phyloP scores from a whole-genome alignment of 2,888 invertebrate species.

The Molorchus minor region DNA sequence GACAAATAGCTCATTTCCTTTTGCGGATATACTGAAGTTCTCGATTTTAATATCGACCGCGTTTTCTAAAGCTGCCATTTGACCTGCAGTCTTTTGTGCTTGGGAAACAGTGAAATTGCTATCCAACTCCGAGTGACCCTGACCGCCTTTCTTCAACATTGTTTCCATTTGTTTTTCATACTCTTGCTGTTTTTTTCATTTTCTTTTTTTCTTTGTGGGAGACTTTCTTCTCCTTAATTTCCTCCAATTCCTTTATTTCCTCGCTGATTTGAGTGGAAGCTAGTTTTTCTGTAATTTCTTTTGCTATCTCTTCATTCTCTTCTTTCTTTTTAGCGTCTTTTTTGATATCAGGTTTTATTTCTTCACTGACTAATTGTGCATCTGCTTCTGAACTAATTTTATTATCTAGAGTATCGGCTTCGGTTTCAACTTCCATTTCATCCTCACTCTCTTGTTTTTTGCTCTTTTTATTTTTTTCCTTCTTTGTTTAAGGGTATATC shows the following conservation, averaged over 20 bases:
- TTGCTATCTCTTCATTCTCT: constrained; percentile 19
- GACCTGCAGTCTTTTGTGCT: constrained; percentile 77
- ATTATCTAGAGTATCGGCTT: constrained; percentile 21
- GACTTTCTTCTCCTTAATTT: constrained; percentile 73
- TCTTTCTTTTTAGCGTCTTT: constrained; percentile 30
- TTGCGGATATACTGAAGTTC: constrained; percentile 96
- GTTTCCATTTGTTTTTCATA: constrained; percentile 88
- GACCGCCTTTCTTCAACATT: constrained; percentile 85
- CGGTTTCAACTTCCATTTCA: constrained; percentile 20
- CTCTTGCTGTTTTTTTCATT: constrained; percentile 86
- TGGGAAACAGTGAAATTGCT: constrained; percentile 96
- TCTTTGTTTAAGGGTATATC: constrained; percentile 19
- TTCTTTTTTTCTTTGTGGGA: constrained; percentile 94
- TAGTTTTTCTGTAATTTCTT: constrained; percentile 34
- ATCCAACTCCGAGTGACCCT: constrained; percentile 88
- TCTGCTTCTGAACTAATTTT: constrained; percentile 29
- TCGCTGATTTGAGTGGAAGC: constrained; percentile 31
- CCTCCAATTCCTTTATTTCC: constrained; percentile 34
- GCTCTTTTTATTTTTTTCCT: constrained; percentile 15
- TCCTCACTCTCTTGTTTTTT: constrained; percentile 6
- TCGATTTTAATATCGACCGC: constrained; percentile 98
- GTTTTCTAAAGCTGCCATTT: constrained; percentile 85
- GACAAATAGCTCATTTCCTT: constrained; percentile 96
- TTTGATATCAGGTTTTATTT: constrained; percentile 32
- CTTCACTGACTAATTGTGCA: constrained; percentile 26